Evolutionary conservation across 2,113 vertebrate genomes (phyloP).

Genomic region (Seriola aureovittata): DNA sequence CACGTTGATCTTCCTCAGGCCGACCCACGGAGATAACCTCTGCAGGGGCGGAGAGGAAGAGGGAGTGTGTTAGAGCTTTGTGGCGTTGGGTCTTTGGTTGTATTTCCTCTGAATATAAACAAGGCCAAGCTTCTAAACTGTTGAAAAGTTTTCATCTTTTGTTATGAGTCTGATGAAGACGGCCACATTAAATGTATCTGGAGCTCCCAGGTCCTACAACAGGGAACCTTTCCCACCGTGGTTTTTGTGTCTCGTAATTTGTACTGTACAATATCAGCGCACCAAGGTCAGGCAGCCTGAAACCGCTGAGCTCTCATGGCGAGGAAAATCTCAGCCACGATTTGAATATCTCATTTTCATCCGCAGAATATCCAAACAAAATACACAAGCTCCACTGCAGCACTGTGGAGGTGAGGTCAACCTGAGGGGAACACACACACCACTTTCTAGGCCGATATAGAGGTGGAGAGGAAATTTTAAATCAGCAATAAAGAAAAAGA

Average conservation of each 20-base stretch:
- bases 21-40: constrained; percentile 94
- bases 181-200: not conserved
- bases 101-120: not conserved
- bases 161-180: not conserved
- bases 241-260: not conserved
- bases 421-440: not conserved
- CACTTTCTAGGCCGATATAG: not conserved
- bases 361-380: not conserved
- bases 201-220: too few relatives aligned
- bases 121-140: not conserved
- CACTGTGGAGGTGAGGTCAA: not conserved
- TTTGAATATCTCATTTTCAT: not conserved
- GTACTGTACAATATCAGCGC: not conserved
- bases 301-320: too few relatives aligned
- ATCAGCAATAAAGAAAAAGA: not conserved
- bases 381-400: not conserved
- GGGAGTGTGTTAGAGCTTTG: not conserved
- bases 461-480: too few relatives aligned
- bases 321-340: not conserved
- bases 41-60: constrained; percentile 51
- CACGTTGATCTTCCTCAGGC: constrained; percentile 95
- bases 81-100: not conserved
- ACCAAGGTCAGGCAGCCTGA: not conserved
- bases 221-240: too few relatives aligned
- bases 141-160: too few relatives aligned